A percentile compares a stretch with the other conserved stretches of the same genome.
phyloP scores from a whole-genome alignment of 2,113 vertebrate species.

The Gulo gulo region DNA sequence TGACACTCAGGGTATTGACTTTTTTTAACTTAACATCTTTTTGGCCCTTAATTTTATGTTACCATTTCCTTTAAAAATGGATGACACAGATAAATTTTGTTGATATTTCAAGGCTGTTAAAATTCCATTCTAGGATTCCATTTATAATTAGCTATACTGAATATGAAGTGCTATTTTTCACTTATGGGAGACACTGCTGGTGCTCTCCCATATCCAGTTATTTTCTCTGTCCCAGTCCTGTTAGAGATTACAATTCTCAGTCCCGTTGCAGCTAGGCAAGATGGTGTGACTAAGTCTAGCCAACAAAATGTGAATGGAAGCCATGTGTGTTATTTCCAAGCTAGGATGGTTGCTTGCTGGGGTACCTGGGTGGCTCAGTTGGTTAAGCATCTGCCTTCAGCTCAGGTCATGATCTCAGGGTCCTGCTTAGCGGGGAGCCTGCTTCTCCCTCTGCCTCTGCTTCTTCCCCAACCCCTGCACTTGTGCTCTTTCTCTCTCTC shows the following conservation, averaged over 20 bases:
- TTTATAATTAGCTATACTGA: not conserved
- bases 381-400: not conserved
- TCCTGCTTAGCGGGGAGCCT: not conserved
- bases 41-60: slow-evolving; percentile 1
- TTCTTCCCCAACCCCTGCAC: not conserved
- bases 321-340: not conserved
- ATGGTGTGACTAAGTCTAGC: not conserved
- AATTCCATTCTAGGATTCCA: not conserved
- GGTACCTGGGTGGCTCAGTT: not conserved
- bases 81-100: slow-evolving; percentile 27
- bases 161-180: not conserved
- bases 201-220: not conserved
- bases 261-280: not conserved
- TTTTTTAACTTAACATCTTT: not conserved
- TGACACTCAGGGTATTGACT: not conserved
- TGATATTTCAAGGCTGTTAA: slow-evolving; percentile 38
- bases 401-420: not conserved
- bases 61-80: not conserved
- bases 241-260: not conserved
- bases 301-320: not conserved
- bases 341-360: not conserved
- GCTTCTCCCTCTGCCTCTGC: not conserved
- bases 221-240: not conserved
- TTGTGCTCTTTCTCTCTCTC: not conserved
- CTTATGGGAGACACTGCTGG: not conserved